These are phyloP conservation scores for Erythrolamprus reginae DNA, from an alignment of 2,113 vertebrate species.

Conservation along the genomic window DNA sequence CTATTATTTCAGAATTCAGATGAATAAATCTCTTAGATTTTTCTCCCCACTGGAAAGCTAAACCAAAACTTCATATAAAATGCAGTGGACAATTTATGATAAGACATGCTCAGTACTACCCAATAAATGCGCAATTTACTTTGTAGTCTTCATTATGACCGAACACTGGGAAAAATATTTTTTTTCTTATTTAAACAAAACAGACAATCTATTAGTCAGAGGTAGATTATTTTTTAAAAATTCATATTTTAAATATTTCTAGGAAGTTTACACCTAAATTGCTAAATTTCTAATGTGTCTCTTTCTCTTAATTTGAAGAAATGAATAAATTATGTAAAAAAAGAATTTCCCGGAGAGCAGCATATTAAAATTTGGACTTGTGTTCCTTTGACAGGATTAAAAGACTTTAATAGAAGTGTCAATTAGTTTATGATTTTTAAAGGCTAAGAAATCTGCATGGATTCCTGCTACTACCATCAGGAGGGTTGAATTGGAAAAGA, in stretches of 20 bases:
- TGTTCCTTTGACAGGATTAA: background rate
- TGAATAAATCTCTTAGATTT: constrained; percentile 15
- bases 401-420: background rate
- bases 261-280: background rate
- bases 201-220: constrained; percentile 35
- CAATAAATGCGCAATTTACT: constrained; percentile 14
- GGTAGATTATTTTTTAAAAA: constrained; percentile 1
- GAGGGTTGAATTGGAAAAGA: background rate
- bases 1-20: constrained; percentile 37
- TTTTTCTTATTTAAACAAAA: constrained; percentile 36
- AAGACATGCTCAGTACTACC: constrained; percentile 3
- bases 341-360: background rate
- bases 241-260: background rate
- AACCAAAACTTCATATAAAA: constrained; percentile 44
- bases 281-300: background rate
- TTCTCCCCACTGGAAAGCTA: background rate
- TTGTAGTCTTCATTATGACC: constrained; percentile 26
- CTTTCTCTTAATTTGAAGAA: background rate
- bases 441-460: background rate
- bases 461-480: background rate
- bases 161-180: constrained; percentile 37
- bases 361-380: background rate
- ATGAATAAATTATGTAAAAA: background rate
- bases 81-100: constrained; percentile 10
- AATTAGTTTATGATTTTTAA: background rate